Evolutionary conservation across 2,888 invertebrate species (phyloP).

Genomic region (Steinernema scapterisci): DNA sequence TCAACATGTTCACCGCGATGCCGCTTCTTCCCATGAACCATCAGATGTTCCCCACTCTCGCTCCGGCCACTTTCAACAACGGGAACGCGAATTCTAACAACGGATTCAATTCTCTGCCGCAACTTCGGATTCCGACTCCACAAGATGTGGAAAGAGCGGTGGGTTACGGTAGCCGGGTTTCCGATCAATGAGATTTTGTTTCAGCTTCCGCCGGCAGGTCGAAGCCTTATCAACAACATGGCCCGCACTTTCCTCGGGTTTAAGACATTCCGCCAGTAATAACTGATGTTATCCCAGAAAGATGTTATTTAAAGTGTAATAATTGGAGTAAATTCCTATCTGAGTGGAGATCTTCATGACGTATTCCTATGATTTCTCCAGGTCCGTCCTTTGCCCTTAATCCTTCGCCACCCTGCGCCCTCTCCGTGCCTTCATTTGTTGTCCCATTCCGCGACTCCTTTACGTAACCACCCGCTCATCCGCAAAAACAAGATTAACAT

Average conservation of each 20-base stretch:
- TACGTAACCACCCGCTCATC: background rate
- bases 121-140: constrained; percentile 14
- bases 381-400: no score
- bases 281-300: no score
- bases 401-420: no score
- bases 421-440: background rate
- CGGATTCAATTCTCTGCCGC: background rate
- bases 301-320: no score
- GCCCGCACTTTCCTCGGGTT: constrained; percentile 17
- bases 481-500: constrained; percentile 24
- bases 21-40: constrained; percentile 8
- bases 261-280: background rate
- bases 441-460: background rate
- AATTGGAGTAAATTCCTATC: no score
- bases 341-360: no score
- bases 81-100: background rate
- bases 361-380: no score
- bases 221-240: constrained; percentile 25
- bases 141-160: constrained; percentile 5
- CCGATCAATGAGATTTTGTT: background rate
- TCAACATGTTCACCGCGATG: constrained; percentile 28
- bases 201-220: constrained; percentile 6
- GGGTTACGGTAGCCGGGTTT: background rate
- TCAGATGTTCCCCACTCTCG: constrained; percentile 15
- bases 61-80: constrained; percentile 10